These are phyloP conservation scores for rabbit (Oryctolagus cuniculus) DNA, from an alignment of 2,113 vertebrate genomes.

Conservation along the genomic window DNA sequence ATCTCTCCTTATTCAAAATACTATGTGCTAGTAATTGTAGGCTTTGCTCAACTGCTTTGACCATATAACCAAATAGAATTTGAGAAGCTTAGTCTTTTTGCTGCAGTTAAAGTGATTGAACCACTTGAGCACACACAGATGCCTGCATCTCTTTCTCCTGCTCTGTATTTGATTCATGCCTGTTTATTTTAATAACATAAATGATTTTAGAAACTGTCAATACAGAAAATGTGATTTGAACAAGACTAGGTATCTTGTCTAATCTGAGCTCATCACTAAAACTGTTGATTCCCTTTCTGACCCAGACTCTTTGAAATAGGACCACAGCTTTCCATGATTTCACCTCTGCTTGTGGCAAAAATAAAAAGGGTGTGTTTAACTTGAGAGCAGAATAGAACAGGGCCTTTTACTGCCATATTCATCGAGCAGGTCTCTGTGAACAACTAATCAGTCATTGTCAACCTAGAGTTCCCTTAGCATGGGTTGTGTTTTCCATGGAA, in stretches of 20 bases:
- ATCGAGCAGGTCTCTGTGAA: not conserved
- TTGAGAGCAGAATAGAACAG: not conserved
- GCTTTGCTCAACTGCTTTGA: conserved; percentile 42
- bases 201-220: not conserved
- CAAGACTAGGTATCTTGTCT: not conserved
- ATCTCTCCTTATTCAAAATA: not conserved
- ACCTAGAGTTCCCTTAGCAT: not conserved
- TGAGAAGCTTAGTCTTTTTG: not conserved
- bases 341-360: not conserved
- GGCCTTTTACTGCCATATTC: not conserved
- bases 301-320: conserved; percentile 36
- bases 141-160: not conserved
- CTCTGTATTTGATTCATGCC: not conserved
- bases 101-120: not conserved
- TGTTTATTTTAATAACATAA: conserved; percentile 9
- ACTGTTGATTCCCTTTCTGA: not conserved
- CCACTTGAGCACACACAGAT: not conserved
- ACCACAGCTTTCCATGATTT: not conserved
- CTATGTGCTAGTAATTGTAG: not conserved
- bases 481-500: not conserved
- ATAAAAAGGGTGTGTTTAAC: not conserved
- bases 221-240: not conserved
- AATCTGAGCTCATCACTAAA: not conserved
- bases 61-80: not conserved
- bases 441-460: not conserved